Percentiles rank a stretch among this genome's conserved stretches.
phyloP scores from a whole-genome alignment of 2,797 vertebrate genomes.

The Garrulus glandarius region DNA sequence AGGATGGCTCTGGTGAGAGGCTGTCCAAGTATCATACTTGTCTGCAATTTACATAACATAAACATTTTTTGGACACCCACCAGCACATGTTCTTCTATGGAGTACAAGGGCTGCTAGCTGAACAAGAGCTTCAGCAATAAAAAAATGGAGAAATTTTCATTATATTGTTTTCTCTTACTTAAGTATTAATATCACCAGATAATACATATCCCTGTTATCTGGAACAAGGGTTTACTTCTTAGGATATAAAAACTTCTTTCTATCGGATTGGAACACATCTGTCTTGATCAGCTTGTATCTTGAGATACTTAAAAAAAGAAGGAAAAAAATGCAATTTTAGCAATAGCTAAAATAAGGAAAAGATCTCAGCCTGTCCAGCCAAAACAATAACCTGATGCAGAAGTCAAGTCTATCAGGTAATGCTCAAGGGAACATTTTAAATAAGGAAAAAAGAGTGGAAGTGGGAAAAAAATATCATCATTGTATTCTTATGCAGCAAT shows the following conservation, averaged over 20 bases:
- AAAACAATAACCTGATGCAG: slow-evolving; percentile 51
- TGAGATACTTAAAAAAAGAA: background rate
- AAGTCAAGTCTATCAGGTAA: slow-evolving; percentile 42
- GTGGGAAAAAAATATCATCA: slow-evolving; percentile 40
- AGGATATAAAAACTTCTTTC: background rate
- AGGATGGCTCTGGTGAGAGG: background rate
- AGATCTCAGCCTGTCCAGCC: background rate
- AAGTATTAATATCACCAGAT: background rate
- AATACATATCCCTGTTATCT: background rate
- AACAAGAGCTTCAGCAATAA: background rate
- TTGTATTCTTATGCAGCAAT: slow-evolving; percentile 58
- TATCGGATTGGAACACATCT: background rate
- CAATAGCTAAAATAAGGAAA: slow-evolving; percentile 31
- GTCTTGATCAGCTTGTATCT: background rate
- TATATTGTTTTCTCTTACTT: background rate
- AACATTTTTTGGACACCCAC: background rate
- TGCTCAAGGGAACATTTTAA: slow-evolving; percentile 51
- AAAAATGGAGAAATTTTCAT: background rate
- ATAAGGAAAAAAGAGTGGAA: slow-evolving; percentile 57
- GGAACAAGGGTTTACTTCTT: slow-evolving; percentile 9
- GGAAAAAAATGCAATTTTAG: background rate
- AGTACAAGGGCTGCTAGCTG: background rate
- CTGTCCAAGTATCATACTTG: background rate
- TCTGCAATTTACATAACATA: background rate
- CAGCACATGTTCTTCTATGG: background rate